These are phyloP conservation scores for Aelia acuminata DNA, from an alignment of 2,888 invertebrate species.

Conservation along the genomic window DNA sequence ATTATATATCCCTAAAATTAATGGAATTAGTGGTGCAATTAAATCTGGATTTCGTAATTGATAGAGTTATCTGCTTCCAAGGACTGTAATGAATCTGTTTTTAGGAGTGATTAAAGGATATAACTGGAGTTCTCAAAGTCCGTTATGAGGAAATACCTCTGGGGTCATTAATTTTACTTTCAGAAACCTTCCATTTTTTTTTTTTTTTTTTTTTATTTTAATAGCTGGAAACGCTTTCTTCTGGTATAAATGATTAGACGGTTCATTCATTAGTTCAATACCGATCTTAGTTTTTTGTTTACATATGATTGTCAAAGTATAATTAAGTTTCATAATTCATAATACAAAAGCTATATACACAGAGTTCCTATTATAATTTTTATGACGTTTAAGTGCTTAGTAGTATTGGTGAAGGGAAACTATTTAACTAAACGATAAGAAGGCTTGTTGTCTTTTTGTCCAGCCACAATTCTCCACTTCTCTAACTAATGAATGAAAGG, in stretches of 20 bases:
- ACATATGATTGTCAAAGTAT: background rate
- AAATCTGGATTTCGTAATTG: background rate
- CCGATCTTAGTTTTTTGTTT: background rate
- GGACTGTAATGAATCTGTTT: conserved; percentile 6
- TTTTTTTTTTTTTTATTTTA: background rate
- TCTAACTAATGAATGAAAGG: no score
- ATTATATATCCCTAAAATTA: background rate
- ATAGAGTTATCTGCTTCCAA: background rate
- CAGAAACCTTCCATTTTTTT: background rate
- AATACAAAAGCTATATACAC: no score
- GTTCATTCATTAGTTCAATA: background rate
- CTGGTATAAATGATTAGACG: background rate
- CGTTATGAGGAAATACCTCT: conserved; percentile 8
- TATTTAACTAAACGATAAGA: no score
- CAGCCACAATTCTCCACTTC: no score
- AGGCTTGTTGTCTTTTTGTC: no score
- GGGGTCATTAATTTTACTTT: conserved; percentile 27
- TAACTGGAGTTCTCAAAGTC: background rate
- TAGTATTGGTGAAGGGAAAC: no score
- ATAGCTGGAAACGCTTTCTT: background rate
- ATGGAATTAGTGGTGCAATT: background rate
- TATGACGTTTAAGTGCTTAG: background rate
- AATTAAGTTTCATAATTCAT: background rate
- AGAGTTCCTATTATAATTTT: background rate
- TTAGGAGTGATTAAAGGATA: conserved; percentile 19